Base-by-base conservation (phyloP, 1,140 invertebrate species). In the Atta texana region DNA sequence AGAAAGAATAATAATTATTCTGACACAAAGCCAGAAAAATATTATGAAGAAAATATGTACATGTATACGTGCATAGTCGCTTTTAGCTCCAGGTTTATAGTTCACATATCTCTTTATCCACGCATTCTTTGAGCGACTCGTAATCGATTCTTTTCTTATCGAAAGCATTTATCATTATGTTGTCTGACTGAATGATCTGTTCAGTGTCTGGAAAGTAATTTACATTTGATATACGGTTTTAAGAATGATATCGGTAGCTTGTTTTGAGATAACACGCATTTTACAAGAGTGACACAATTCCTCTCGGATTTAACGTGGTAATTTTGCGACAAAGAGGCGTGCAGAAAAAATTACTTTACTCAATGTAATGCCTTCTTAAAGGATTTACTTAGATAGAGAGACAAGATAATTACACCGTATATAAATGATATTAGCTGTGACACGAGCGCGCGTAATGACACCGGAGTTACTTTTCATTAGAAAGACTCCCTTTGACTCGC, bases 1-100 rank as follows among this genome's bases (percentile, higher is more conserved):
- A 66, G 71, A 57, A 53, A 61, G 75, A 57, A 86, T 84, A 84
- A 84, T 75, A 49, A 84, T 84, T 84, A 61, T 75, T 51, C 66
- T 34, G 53, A n/a, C 39, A 18, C 8, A 75, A 61, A 61, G 16
- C 34, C n/a, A 24, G 44, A 49, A 61, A n/a, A 61, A 49, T 1
- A 12, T 34, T 72, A 49, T 5, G 24, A 51, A 57, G 28, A 63
- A 39, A 66, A 21, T 28, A 57, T 72, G 55, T 61, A 34, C 6
- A 51, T n/a, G 16, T 51, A 44, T n/a, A 12, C 18, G 24, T 24
- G 24, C 24, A 31, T 53, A 6, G 31, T 34, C n/a, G 8, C n/a
- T 66, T 34, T 31, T 2, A 66, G 21, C 34, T 18, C 14, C 21
- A 24, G 49, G 16, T 31, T 71, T 16, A 34, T 4, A 44, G 7